Conservation (phyloP, 2,888 invertebrate genomes). For the Boloria selene region DNA sequence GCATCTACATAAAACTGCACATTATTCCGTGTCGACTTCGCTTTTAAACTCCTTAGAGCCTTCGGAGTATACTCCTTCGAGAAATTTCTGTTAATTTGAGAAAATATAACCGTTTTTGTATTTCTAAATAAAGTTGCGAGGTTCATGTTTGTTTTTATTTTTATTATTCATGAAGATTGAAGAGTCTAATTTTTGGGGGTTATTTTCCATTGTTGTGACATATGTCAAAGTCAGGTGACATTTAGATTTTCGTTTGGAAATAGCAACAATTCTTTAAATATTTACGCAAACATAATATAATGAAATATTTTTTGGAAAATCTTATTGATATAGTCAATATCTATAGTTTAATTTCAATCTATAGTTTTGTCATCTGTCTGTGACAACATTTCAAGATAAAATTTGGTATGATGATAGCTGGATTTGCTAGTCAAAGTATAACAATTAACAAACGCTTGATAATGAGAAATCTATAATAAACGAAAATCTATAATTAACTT, state of each 20-base stretch:
- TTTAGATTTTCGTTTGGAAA: neutral
- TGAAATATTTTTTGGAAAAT: too few relatives aligned
- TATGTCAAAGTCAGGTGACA: neutral
- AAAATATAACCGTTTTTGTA: constrained; percentile 31
- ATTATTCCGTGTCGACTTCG: constrained; percentile 63
- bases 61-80: constrained; percentile 59
- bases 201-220: neutral
- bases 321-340: too few relatives aligned
- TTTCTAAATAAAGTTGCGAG: constrained; percentile 35
- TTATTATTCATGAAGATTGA: neutral
- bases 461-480: too few relatives aligned
- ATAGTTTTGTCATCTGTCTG: too few relatives aligned
- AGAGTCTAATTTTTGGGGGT: neutral
- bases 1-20: constrained; percentile 88
- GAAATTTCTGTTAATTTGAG: constrained; percentile 46
- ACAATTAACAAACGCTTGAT: too few relatives aligned
- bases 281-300: too few relatives aligned
- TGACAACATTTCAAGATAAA: too few relatives aligned
- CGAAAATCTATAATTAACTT: too few relatives aligned
- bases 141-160: constrained; percentile 35
- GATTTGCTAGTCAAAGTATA: too few relatives aligned
- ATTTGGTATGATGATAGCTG: neutral
- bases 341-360: too few relatives aligned
- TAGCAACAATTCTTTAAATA: neutral
- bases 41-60: constrained; percentile 68